A percentile compares a stretch with the other conserved stretches of the same genome.
phyloP scores from a whole-genome alignment of 2,888 invertebrate species.

The Junonia oenone region DNA sequence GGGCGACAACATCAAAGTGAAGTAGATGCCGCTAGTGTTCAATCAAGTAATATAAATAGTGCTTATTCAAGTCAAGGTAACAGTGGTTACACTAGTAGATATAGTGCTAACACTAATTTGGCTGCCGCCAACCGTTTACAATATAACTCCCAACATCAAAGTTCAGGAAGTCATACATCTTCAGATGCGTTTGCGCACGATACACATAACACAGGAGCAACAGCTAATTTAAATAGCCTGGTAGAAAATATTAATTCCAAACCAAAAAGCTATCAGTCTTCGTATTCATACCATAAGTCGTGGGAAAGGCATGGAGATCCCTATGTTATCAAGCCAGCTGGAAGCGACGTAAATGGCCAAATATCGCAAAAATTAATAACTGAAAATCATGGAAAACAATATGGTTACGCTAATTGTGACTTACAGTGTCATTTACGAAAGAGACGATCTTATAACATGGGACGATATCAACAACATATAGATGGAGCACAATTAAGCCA shows the following conservation, averaged over 20 bases:
- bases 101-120: conserved; percentile 42
- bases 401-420: conserved; percentile 47
- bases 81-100: conserved; percentile 37
- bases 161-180: conserved; percentile 25
- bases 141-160: conserved; percentile 30
- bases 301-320: conserved; percentile 76
- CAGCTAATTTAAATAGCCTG: conserved; percentile 31
- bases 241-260: conserved; percentile 42
- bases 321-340: conserved; percentile 62
- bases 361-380: conserved; percentile 48
- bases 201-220: conserved; percentile 32
- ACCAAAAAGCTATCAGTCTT: conserved; percentile 70
- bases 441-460: conserved; percentile 47
- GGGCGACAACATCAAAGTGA: conserved; percentile 36
- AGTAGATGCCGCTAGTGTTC: conserved; percentile 38
- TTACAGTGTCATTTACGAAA: conserved; percentile 51
- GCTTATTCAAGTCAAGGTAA: conserved; percentile 32
- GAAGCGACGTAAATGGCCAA: conserved; percentile 38
- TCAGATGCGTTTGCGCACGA: conserved; percentile 35
- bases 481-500: conserved; percentile 37
- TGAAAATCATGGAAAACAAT: conserved; percentile 44
- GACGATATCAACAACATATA: conserved; percentile 30
- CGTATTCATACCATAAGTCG: conserved; percentile 73
- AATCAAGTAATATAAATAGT: conserved; percentile 34
- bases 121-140: conserved; percentile 43